These are phyloP conservation scores for Helicoverpa armigera DNA, from an alignment of 1,140 invertebrate genomes.

Conservation along the genomic window DNA sequence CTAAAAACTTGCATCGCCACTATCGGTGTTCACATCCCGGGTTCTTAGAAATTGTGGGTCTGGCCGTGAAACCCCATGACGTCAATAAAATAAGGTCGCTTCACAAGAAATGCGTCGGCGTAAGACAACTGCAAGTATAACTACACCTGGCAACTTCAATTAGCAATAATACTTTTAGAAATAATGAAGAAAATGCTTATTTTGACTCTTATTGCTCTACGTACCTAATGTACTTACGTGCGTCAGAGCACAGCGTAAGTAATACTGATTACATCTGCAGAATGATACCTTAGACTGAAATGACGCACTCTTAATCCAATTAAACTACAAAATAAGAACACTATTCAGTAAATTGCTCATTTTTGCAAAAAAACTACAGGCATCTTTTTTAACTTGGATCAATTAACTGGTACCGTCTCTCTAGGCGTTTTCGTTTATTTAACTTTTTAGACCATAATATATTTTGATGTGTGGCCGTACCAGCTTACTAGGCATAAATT, in stretches of 20 bases:
- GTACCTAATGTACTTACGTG: neutral
- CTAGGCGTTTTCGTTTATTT: too few species aligned
- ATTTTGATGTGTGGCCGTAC: too few species aligned
- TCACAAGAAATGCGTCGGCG: slow-evolving; percentile 17
- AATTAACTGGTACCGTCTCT: too few species aligned
- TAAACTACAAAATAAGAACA: neutral
- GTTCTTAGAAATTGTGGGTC: slow-evolving; percentile 31
- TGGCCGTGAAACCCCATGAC: slow-evolving; percentile 50
- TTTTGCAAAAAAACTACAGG: neutral
- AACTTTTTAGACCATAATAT: too few species aligned
- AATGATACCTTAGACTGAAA: neutral
- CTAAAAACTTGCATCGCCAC: neutral
- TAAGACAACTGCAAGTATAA: neutral
- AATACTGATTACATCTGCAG: neutral
- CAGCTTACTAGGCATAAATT: too few species aligned
- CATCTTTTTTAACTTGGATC: too few species aligned
- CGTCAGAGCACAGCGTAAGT: neutral
- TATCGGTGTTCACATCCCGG: neutral
- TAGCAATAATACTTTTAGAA: neutral
- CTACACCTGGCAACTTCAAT: neutral
- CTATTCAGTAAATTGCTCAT: neutral
- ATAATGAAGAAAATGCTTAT: neutral
- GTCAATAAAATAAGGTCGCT: slow-evolving; percentile 35
- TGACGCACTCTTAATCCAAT: neutral
- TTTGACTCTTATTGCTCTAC: neutral